Conservation (phyloP, 2,888 invertebrate genomes). For the Heteropelma amictum region DNA sequence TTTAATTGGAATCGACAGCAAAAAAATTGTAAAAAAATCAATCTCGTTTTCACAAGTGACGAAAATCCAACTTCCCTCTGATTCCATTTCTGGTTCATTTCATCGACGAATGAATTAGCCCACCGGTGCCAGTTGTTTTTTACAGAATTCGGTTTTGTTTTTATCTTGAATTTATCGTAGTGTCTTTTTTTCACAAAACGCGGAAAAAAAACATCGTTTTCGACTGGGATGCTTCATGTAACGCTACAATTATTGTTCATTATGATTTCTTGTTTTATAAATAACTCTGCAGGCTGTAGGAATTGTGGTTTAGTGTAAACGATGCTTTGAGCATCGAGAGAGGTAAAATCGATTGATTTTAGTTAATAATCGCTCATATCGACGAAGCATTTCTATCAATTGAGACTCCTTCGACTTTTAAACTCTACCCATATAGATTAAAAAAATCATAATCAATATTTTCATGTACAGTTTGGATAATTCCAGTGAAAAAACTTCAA, state of each 20-base stretch:
- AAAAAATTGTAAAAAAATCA: too few species aligned
- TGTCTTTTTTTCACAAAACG: background rate
- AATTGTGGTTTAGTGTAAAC: slow-evolving; percentile 44
- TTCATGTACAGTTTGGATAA: too few species aligned
- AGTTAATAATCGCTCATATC: slow-evolving; percentile 2
- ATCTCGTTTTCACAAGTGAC: too few species aligned
- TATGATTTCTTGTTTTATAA: slow-evolving; percentile 7
- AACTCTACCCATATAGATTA: too few species aligned
- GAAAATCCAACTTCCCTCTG: too few species aligned
- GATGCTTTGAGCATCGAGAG: slow-evolving; percentile 11
- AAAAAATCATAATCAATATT: too few species aligned
- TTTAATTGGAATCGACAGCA: too few species aligned
- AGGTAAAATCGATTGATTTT: slow-evolving; percentile 19
- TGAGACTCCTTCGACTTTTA: too few species aligned
- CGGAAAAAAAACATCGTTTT: background rate
- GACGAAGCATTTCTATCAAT: slow-evolving; percentile 8
- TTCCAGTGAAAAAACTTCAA: too few species aligned
- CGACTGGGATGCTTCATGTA: background rate
- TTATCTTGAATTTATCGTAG: background rate
- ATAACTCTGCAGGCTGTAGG: slow-evolving; percentile 54
- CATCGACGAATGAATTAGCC: too few species aligned
- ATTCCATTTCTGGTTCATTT: too few species aligned
- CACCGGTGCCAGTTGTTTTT: too few species aligned
- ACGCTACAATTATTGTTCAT: background rate
- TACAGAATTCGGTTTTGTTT: background rate